These are phyloP conservation scores for Lamellibrachia satsuma DNA, from an alignment of 2,888 invertebrate species.

Conservation along the genomic window DNA sequence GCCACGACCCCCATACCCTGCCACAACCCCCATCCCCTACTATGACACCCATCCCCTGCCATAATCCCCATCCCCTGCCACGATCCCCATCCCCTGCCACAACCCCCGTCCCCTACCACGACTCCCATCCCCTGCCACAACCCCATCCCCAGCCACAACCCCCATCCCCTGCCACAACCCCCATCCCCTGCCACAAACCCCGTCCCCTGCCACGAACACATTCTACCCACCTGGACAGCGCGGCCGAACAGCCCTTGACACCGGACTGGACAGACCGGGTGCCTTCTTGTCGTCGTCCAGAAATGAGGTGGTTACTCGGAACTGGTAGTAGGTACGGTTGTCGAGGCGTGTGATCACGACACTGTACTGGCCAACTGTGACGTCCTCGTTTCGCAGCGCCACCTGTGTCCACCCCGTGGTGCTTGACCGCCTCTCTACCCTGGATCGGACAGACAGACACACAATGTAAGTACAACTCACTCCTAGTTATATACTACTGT, in stretches of 20 bases:
- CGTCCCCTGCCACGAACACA: neutral
- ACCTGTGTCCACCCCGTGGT: neutral
- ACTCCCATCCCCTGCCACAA: too few species aligned
- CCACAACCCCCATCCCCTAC: too few species aligned
- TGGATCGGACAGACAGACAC: neutral
- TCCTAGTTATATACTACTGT: neutral
- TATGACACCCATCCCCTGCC: too few species aligned
- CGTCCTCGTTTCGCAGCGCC: neutral
- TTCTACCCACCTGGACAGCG: conserved; percentile 25
- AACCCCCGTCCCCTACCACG: too few species aligned
- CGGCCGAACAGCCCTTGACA: conserved; percentile 20
- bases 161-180: too few species aligned
- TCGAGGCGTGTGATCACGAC: neutral
- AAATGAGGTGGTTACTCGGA: conserved; percentile 36
- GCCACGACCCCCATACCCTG: too few species aligned
- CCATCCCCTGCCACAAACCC: too few species aligned
- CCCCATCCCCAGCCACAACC: too few species aligned
- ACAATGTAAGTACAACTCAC: neutral
- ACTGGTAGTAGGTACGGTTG: conserved; percentile 31
- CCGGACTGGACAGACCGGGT: conserved; percentile 36
- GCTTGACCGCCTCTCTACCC: neutral
- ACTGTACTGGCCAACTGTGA: neutral
- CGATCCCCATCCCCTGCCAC: too few species aligned
- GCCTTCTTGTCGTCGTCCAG: conserved; percentile 34
- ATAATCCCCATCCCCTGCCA: too few species aligned